Evolutionary conservation across 2,797 vertebrate genomes (phyloP), one percentile per base, ranked within the genome.

Genomic region (Neosalanx taihuensis): DNA sequence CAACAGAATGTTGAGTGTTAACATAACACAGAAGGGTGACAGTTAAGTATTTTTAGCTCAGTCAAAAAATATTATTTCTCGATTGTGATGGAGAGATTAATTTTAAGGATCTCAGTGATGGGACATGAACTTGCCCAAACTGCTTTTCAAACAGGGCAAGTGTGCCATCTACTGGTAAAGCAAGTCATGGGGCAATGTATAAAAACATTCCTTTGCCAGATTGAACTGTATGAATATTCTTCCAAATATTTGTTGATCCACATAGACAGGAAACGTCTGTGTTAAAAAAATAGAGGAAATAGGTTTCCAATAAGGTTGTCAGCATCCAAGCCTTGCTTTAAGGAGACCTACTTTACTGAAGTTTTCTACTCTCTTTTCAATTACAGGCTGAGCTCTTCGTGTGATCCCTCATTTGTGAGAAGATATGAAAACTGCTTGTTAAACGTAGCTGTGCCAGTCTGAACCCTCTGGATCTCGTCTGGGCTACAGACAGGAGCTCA

Each of bases 101-200:
- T 23, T 46, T 66, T 49, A 9, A 66, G 20, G 37, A 46, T 23
- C 23, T 37, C 61, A 35, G 61, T 64, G 33, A 29, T 49, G 15
- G 37, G 20, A 49, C 37, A 23, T 60, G 12, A 64, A n/a, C n/a
- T 13, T 18, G 6, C 64, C 31, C 20, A 49, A 49, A 66, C 15
- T 63, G 60, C 49, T 20, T 46, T 10, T 72, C 60, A 26, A 65
- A 35, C 23, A 67, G 49, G 67, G 57, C 72, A 78, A 72, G 76
- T 51, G 56, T 72, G 73, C 69, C 71, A 69, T 78, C 72, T 78
- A 76, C 78, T 76, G 78, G 76, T 67, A 33, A 37, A 4, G 10
- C 26, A 37, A 10, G 51, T n/a, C 51, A 56, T 56, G 51, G 51
- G 51, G 51, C 1, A n/a, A 46, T 12, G 41, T 46, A 46, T 46